Base-by-base conservation (phyloP, 1,140 invertebrate genomes). In the Sarcophaga bullata region DNA sequence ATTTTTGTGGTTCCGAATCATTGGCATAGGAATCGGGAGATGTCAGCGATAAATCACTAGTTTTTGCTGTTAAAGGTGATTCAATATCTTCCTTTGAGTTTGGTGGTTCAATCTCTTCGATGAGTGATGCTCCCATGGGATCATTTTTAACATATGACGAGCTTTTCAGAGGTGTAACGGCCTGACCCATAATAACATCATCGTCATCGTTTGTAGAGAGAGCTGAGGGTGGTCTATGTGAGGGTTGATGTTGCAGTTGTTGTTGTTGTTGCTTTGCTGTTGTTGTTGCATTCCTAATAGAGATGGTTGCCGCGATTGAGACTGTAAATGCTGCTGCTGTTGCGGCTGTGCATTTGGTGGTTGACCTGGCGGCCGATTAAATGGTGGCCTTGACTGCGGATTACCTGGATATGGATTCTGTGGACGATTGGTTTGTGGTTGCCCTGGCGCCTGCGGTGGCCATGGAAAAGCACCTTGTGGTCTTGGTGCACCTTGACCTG, bases 311-410 rank as follows among this genome's bases (percentile, higher is more conserved):
- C 82, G 86, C 11, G 82, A 82, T 19, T 84, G 86, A 6, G 82
- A 85, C 11, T 81, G 76, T 37, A 37, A 37, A 37, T 37, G 25
- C 92, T 93, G 89, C 92, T 94, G 86, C 94, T 93, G 87, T 94
- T 93, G 62, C 92, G 75, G 80, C 78, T 80, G 82, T 0, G 47
- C 80, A 37, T 76, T 82, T 75, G 86, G 87, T 76, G 83, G 85
- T 83, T 84, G 84, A 86, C 83, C 37, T 58, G 80, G 82, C 80
- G 48, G 81, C 19, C 76, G 78, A 81, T 73, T 84, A 85, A 47
- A 84, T 86, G 81, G 89, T 82, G 83, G 85, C 86, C 72, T 82
- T 75, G 90, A 89, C 17, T 89, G 89, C 62, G 88, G 90, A 49
- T 82, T 82, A 58, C 83, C 83, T 4, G 82, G 81, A 68, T 48